Evolutionary conservation across 2,888 invertebrate genomes (phyloP), one percentile per base, ranked within the genome.

Genomic region (Spilosoma lubricipeda): DNA sequence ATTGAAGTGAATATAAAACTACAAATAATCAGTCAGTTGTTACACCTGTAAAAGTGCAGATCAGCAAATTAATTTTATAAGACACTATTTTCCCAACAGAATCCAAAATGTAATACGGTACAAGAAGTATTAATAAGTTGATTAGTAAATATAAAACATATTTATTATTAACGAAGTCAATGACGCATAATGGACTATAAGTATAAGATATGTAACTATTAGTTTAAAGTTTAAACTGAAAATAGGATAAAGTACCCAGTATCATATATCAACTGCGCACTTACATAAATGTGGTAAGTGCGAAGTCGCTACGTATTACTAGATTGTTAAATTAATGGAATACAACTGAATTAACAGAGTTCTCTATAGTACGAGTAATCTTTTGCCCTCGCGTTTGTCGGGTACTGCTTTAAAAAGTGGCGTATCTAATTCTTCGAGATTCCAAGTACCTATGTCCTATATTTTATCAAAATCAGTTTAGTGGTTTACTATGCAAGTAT

Each of bases 191-290:
- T 68, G 1, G 11, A 39, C 11, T 39, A 39, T 39, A 7, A 39
- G 39, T 39, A 39, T 39, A 11, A 11, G 11, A 39, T 39, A 39
- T 11, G 11, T 59, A 11, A 39, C 11, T 27, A 13, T 9, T 45
- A 36, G 63, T 30, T 33, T 64, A 63, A 39, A 39, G 63, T 64
- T 72, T 45, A n/a, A 39, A 63, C n/a, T 68, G 42, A 63, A 45
- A 68, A 42, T 30, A 72, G 33, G 30, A 72, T 18, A 59, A 30
- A 63, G 39, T 64, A 48, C 56, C 56, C 27, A 27, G 66, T 80
- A 75, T 76, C 72, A 64, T 36, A 56, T 81, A 73, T 42, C 80
- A 70, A 75, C 68, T 83, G 70, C 84, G 77, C 70, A 70, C 52
- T 68, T 73, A 48, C 11, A 5, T 73, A 48, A 2, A 4, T 18